Base-by-base conservation (phyloP, 2,797 vertebrate genomes). In the Hyperoplus lanceolatus region DNA sequence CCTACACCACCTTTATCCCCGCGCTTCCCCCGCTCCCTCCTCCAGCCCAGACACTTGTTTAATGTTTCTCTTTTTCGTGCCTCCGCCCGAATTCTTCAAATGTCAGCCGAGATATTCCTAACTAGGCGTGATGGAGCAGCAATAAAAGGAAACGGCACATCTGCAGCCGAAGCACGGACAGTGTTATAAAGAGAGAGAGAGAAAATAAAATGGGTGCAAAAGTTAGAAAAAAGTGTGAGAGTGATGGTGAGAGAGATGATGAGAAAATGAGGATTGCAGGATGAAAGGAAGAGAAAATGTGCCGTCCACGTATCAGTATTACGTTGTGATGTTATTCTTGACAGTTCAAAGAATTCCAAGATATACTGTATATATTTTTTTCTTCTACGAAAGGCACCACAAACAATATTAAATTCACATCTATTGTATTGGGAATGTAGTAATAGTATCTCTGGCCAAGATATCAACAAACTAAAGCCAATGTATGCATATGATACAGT, bases 31-130 rank as follows among this genome's bases (percentile, higher is more conserved):
- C 12, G 2, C 53, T 10, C 18, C 49, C 46, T 54, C 65, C 50
- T 36, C 75, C 56, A 59, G 57, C 60, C 50, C 42, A 75, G 45
- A 70, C 57, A 45, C 82, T 82, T 73, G 70, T 87, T 80, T 80
- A 61, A 81, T 80, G 50, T 70, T 79, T 77, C 75, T 70, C 75
- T 67, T 70, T 67, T 70, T 65, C 1, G 4, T 82, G 84, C 46
- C 66, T 64, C 61, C 8, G 62, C 70, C 61, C 11, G 14, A 71
- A 82, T 79, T 73, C 82, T 57, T 86, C 57, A 87, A 86, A 88
- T 72, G 70, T 87, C 75, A 82, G 65, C 68, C 46, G 62, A 70
- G 57, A 79, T 83, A 50, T 84, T 78, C 85, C 69, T 61, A 72
- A 82, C 71, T 49, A 1, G 0, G 42, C 18, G 64, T 70, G 87